A percentile compares a stretch with the other conserved stretches of the same genome.
These are phyloP conservation scores for Gobio occitaniae DNA, from an alignment of 2,797 vertebrate genomes.

Conservation along the genomic window DNA sequence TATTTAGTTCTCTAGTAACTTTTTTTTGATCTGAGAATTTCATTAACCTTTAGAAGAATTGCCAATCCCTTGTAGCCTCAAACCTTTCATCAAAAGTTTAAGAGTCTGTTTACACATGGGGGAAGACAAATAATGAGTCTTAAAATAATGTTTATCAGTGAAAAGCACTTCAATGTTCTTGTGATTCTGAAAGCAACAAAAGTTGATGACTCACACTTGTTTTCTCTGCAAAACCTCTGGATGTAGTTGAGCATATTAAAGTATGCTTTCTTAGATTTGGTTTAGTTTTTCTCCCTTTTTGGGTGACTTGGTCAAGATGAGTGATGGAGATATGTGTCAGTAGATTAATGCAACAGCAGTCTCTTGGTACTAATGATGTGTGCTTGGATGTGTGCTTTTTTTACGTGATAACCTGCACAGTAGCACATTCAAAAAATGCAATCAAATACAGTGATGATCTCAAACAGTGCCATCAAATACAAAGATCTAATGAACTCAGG, in stretches of 20 bases:
- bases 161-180: slow-evolving; percentile 17
- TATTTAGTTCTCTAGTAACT: background rate
- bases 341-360: background rate
- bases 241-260: background rate
- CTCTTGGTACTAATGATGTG: background rate
- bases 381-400: background rate
- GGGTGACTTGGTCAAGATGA: background rate
- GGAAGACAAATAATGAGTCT: background rate
- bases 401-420: background rate
- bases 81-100: background rate
- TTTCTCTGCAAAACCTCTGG: background rate
- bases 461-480: background rate
- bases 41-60: background rate
- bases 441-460: background rate
- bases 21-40: background rate
- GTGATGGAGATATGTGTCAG: background rate
- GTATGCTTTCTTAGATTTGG: background rate
- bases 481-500: background rate
- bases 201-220: slow-evolving; percentile 4
- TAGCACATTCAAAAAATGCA: background rate
- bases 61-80: background rate
- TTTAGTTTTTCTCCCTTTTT: background rate
- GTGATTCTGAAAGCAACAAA: background rate
- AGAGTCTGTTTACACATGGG: background rate
- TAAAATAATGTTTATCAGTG: background rate